Base-by-base conservation (phyloP, 2,888 invertebrate genomes). In the Noctua janthe region DNA sequence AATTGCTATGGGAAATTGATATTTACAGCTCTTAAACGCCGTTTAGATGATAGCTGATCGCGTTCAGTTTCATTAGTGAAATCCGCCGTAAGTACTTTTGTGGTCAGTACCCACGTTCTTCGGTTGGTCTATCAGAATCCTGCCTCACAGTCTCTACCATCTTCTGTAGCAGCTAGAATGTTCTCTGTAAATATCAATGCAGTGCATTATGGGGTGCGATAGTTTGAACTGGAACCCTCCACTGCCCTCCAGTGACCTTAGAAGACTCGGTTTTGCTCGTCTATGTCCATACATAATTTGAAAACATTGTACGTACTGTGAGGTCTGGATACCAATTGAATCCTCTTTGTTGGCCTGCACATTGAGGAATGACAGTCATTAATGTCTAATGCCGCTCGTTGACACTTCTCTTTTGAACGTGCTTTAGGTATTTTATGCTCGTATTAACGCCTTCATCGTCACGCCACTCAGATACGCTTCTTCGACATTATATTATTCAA, bases 351-450 rank as follows among this genome's bases (percentile, higher is more conserved):
- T 81, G 54, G 71, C 71, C 71, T 74, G 84, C 91, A 93, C 93
- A 88, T 91, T 94, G 94, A 95, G 88, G 77, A 92, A 94, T 93
- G 93, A 81, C 78, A 74, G 74, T 80, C 81, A 88, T 89, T 88
- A 87, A 87, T 82, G 71, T 64, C 54, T 74, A 80, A 89, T 75
- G 80, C 51, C 59, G n/a, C 81, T 81, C 81, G 89, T 89, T 91
- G 91, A 90, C 90, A 88, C 87, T 87, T 84, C 71, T 75, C 76
- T 84, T 87, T 85, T 83, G 77, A 78, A 85, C 77, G 74, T 81
- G 88, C 82, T 88, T 56, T 83, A 85, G 84, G 82, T 88, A 90
- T 86, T 89, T 89, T 76, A 85, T 80, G 82, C 11, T 82, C 78
- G 89, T 89, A 91, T 89, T 88, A 89, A 81, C 80, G 86, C 71